These are phyloP conservation scores for Argyresthia goedartella DNA, from an alignment of 2,888 invertebrate genomes.

Conservation along the genomic window DNA sequence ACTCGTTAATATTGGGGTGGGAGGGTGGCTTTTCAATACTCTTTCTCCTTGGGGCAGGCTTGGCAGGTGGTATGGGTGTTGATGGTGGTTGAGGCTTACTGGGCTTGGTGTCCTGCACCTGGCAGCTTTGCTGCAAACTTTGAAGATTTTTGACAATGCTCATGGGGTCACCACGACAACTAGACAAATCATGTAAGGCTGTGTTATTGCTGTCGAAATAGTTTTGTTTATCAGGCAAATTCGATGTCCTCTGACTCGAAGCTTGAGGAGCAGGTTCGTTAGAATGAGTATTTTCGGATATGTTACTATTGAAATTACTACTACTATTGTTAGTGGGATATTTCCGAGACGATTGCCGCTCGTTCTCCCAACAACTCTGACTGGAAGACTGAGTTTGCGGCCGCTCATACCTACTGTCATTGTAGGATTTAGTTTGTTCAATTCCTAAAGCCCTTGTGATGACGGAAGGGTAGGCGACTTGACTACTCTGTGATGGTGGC, in stretches of 20 bases:
- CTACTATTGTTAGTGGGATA: slow-evolving; percentile 53
- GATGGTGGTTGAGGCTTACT: slow-evolving; percentile 47
- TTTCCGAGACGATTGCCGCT: slow-evolving; percentile 59
- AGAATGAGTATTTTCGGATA: slow-evolving; percentile 59
- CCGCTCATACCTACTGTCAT: slow-evolving; percentile 68
- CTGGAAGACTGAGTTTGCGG: slow-evolving; percentile 56
- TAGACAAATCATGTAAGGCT: slow-evolving; percentile 78
- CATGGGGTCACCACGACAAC: slow-evolving; percentile 82
- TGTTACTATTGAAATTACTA: slow-evolving; percentile 50
- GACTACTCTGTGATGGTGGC: slow-evolving; percentile 70
- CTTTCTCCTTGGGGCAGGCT: slow-evolving; percentile 64
- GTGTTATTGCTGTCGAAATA: slow-evolving; percentile 76
- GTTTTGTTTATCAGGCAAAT: slow-evolving; percentile 62
- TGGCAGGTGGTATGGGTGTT: slow-evolving; percentile 29
- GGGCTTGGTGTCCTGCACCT: slow-evolving; percentile 68
- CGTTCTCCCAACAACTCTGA: slow-evolving; percentile 72
- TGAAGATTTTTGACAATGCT: slow-evolving; percentile 81
- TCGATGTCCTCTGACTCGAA: slow-evolving; percentile 53
- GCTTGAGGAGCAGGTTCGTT: slow-evolving; percentile 53
- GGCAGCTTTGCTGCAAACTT: slow-evolving; percentile 72
- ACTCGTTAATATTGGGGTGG: slow-evolving; percentile 62
- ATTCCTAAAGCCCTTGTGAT: slow-evolving; percentile 81
- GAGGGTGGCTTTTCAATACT: slow-evolving; percentile 66
- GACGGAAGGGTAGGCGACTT: slow-evolving; percentile 86
- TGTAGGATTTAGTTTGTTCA: slow-evolving; percentile 68